Conservation (phyloP, 2,113 vertebrate species). For the Meleagris gallopavo region DNA sequence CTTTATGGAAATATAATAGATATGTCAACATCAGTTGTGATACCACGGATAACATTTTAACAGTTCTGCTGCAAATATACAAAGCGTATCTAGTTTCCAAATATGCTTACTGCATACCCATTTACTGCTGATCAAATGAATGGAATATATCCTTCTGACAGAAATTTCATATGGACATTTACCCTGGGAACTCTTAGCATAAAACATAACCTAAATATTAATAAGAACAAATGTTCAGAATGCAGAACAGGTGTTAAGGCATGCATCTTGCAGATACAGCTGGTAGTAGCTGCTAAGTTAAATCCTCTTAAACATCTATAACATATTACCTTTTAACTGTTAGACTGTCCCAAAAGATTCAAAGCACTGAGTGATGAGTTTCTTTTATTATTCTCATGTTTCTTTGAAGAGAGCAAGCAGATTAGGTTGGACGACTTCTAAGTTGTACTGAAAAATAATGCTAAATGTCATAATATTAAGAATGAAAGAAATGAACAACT, state of each 20-base stretch:
- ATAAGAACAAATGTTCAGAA: not conserved
- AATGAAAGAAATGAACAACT: not conserved
- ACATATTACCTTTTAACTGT: not conserved
- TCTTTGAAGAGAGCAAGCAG: not conserved
- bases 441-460: not conserved
- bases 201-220: conserved; percentile 36
- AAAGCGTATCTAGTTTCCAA: not conserved
- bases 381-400: not conserved
- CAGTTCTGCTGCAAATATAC: not conserved
- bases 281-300: not conserved
- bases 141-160: not conserved
- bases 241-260: not conserved
- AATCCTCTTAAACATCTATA: not conserved
- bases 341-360: not conserved
- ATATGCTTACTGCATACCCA: not conserved
- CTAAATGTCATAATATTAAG: not conserved
- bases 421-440: not conserved
- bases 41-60: not conserved
- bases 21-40: not conserved
- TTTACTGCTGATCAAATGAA: not conserved
- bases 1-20: not conserved
- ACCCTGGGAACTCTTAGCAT: not conserved
- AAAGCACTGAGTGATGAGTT: not conserved
- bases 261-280: not conserved
- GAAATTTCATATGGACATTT: not conserved